A percentile compares a stretch with the other conserved stretches of the same genome.
Conservation (phyloP, 1,140 invertebrate genomes). For the Dryas iulia region DNA sequence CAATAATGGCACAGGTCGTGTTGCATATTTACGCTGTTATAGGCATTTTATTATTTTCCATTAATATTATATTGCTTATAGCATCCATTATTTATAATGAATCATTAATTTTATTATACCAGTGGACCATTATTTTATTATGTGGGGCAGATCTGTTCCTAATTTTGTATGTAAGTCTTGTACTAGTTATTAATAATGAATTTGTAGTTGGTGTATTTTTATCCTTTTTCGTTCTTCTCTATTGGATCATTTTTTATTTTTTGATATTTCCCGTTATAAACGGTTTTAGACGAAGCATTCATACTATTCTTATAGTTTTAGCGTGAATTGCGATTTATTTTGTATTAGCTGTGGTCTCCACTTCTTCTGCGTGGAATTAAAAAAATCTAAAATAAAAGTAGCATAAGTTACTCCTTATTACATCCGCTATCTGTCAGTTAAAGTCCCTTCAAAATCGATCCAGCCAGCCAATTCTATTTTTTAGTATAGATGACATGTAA, state of each 20-base stretch:
- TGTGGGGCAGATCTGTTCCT: constrained; percentile 34
- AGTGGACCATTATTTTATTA: constrained; percentile 41
- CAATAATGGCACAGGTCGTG: constrained; percentile 17
- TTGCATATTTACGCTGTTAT: constrained; percentile 32
- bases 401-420: too few species aligned
- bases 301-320: constrained; percentile 39
- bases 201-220: constrained; percentile 22
- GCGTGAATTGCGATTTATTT: constrained; percentile 2
- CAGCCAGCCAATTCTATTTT: too few species aligned
- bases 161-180: constrained; percentile 20
- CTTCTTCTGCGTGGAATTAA: too few species aligned
- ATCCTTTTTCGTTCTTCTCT: constrained; percentile 25
- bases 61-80: constrained; percentile 36
- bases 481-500: too few species aligned
- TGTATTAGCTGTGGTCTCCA: too few species aligned
- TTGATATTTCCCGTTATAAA: constrained; percentile 45
- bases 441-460: too few species aligned
- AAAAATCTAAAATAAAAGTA: too few species aligned
- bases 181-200: neutral
- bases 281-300: constrained; percentile 46
- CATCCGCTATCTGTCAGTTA: too few species aligned
- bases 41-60: constrained; percentile 32
- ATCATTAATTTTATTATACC: constrained; percentile 40
- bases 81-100: constrained; percentile 40
- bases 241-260: constrained; percentile 38